A percentile compares a stretch with the other conserved stretches of the same genome.
Conservation (phyloP, 2,888 invertebrate genomes). For the Mechanitis mazaeus region DNA sequence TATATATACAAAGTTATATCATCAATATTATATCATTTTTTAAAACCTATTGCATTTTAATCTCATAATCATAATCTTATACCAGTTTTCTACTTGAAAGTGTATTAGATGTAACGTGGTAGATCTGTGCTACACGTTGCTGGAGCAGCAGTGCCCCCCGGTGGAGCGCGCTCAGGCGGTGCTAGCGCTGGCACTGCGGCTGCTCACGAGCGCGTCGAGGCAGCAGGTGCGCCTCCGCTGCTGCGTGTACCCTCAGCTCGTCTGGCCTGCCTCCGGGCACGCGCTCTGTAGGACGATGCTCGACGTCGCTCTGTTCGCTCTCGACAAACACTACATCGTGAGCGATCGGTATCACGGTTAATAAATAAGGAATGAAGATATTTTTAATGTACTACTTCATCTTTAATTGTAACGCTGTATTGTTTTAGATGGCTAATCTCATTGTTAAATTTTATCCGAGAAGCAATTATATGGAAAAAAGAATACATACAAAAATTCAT, state of each 20-base stretch:
- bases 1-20: no score
- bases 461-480: slow-evolving; percentile 56
- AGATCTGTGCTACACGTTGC: slow-evolving; percentile 54
- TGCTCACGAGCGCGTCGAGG: slow-evolving; percentile 45
- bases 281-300: slow-evolving; percentile 44
- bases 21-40: no score
- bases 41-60: no score
- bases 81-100: background rate
- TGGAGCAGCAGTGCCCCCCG: slow-evolving; percentile 50
- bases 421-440: slow-evolving; percentile 54
- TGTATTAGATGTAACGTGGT: slow-evolving; percentile 4
- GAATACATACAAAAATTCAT: slow-evolving; percentile 49
- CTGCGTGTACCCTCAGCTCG: slow-evolving; percentile 50
- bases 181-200: slow-evolving; percentile 42
- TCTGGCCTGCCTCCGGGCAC: slow-evolving; percentile 48
- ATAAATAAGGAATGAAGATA: no score
- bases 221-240: slow-evolving; percentile 35
- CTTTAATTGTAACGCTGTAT: no score
- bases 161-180: slow-evolving; percentile 54
- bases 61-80: background rate
- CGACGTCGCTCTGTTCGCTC: slow-evolving; percentile 40
- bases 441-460: slow-evolving; percentile 62
- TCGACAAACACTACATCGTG: slow-evolving; percentile 47
- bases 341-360: slow-evolving; percentile 46
- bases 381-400: no score